Conservation (phyloP, 1,140 invertebrate genomes). For the Ditylenchus dipsaci region DNA sequence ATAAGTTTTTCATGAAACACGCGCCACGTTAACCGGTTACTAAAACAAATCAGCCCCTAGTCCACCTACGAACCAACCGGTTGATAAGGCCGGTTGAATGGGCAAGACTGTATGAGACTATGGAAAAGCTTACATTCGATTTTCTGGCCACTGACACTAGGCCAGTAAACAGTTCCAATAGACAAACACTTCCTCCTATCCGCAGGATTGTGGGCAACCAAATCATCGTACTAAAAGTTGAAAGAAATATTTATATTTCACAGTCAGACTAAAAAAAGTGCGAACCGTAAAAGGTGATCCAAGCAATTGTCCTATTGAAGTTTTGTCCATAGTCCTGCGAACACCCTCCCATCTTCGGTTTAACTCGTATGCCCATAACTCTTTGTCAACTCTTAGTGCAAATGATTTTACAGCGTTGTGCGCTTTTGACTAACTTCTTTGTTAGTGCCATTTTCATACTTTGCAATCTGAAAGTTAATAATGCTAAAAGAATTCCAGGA, state of each 20-base stretch:
- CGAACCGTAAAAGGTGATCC: slow-evolving; percentile 4
- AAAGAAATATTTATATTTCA: background rate
- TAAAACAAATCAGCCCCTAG: too few species aligned
- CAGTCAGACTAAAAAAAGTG: background rate
- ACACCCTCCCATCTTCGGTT: slow-evolving; percentile 35
- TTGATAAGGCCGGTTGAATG: too few species aligned
- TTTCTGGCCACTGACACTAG: slow-evolving; percentile 20
- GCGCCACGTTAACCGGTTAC: too few species aligned
- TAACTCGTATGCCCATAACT: slow-evolving; percentile 33
- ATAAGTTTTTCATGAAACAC: too few species aligned
- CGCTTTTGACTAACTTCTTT: slow-evolving; percentile 26
- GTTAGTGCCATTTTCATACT: slow-evolving; percentile 27
- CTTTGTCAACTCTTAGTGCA: slow-evolving; percentile 34
- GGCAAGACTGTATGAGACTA: background rate
- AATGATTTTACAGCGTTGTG: slow-evolving; percentile 33
- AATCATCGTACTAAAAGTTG: slow-evolving; percentile 33
- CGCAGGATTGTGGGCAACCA: slow-evolving; percentile 15
- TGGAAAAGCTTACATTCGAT: slow-evolving; percentile 19
- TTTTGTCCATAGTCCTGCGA: slow-evolving; percentile 14
- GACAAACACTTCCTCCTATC: slow-evolving; percentile 23
- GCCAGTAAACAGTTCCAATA: slow-evolving; percentile 27
- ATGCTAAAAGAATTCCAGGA: background rate
- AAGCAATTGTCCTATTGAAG: slow-evolving; percentile 30
- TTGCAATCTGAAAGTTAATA: slow-evolving; percentile 32
- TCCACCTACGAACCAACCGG: too few species aligned